Percentiles rank a stretch among this genome's conserved stretches.
These are phyloP conservation scores for Eupithecia centaureata DNA, from an alignment of 2,888 invertebrate species.

Conservation along the genomic window DNA sequence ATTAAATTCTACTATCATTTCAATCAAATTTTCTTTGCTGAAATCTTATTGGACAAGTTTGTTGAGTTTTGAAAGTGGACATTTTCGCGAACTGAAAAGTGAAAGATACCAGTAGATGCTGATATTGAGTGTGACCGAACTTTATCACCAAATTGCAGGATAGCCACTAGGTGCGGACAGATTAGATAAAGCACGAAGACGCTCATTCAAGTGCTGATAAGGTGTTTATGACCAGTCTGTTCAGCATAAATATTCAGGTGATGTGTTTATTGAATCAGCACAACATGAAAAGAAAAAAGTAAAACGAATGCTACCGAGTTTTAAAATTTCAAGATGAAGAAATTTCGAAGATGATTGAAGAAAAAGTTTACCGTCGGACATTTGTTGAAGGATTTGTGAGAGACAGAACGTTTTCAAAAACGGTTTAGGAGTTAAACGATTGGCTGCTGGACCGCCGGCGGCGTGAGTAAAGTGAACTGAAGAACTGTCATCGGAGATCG, in stretches of 20 bases:
- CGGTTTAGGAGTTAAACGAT: slow-evolving; percentile 70
- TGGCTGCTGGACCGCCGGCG: slow-evolving; percentile 80
- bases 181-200: slow-evolving; percentile 79
- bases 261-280: slow-evolving; percentile 59
- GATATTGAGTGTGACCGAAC: slow-evolving; percentile 63
- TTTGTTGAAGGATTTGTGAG: slow-evolving; percentile 66
- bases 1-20: slow-evolving; percentile 34
- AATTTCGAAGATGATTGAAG: slow-evolving; percentile 70
- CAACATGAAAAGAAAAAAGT: slow-evolving; percentile 82
- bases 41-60: slow-evolving; percentile 48
- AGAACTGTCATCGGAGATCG: slow-evolving; percentile 69
- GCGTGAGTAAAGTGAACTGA: slow-evolving; percentile 78
- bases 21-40: slow-evolving; percentile 35
- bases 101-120: slow-evolving; percentile 66
- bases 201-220: slow-evolving; percentile 79
- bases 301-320: slow-evolving; percentile 45
- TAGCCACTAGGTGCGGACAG: slow-evolving; percentile 75
- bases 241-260: slow-evolving; percentile 62
- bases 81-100: slow-evolving; percentile 66
- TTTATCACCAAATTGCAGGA: slow-evolving; percentile 67
- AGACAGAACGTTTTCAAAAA: slow-evolving; percentile 71
- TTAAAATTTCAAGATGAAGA: slow-evolving; percentile 59
- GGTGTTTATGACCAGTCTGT: slow-evolving; percentile 70
- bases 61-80: slow-evolving; percentile 60
- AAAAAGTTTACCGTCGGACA: slow-evolving; percentile 72